These are phyloP conservation scores for Sylvia borin DNA, from an alignment of 2,797 vertebrate species.

Conservation along the genomic window DNA sequence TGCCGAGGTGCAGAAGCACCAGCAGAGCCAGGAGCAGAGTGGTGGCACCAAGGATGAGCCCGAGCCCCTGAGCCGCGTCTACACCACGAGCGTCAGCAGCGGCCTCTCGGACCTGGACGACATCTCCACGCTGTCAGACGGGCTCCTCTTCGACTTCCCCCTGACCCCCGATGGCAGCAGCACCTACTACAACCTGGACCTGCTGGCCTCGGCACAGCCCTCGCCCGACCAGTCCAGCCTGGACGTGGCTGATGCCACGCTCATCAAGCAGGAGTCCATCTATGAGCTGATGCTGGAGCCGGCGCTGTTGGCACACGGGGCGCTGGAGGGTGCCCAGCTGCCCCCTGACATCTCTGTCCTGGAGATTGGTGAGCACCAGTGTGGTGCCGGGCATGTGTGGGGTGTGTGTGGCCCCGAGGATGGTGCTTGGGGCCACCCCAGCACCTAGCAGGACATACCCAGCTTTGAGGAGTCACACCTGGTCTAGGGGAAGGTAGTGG, in stretches of 20 bases:
- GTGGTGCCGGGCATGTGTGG: accelerated
- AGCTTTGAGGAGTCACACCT: neutral
- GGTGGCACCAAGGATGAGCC: constrained; percentile 37
- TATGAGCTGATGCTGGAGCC: constrained; percentile 86
- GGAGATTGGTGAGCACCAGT: constrained; percentile 78
- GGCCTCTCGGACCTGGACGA: constrained; percentile 87
- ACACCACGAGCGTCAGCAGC: constrained; percentile 84
- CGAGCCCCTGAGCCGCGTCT: constrained; percentile 73
- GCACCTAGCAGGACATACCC: neutral
- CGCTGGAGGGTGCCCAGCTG: constrained; percentile 59
- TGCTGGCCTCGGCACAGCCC: constrained; percentile 85
- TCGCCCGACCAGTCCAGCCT: constrained; percentile 85
- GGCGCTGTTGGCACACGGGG: constrained; percentile 74
- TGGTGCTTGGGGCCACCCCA: neutral
- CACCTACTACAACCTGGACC: constrained; percentile 85
- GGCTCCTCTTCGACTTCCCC: constrained; percentile 88
- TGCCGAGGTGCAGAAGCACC: constrained; percentile 92
- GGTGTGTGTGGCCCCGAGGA: accelerated
- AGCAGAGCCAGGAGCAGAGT: constrained; percentile 84
- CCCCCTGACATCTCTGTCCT: constrained; percentile 78
- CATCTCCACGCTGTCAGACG: constrained; percentile 83
- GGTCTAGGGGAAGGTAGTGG: neutral
- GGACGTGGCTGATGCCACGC: constrained; percentile 79
- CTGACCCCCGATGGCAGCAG: constrained; percentile 84
- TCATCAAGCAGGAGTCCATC: constrained; percentile 84